These are phyloP conservation scores for Solea solea DNA, from an alignment of 2,113 vertebrate species.

Conservation along the genomic window DNA sequence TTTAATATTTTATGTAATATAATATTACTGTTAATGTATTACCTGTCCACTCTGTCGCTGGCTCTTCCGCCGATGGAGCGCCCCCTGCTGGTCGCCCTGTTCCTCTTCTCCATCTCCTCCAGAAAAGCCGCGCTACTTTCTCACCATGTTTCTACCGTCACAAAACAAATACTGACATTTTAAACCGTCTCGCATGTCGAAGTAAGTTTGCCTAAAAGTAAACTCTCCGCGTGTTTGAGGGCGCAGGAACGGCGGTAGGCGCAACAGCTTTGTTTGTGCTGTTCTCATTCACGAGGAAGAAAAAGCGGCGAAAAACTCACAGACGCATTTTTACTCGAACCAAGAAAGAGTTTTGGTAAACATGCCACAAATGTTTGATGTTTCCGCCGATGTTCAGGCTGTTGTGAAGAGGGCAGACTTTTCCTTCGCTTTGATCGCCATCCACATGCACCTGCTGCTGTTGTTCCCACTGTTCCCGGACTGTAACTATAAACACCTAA, in stretches of 20 bases:
- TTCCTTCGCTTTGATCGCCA: slow-evolving; percentile 34
- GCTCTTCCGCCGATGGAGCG: slow-evolving; percentile 44
- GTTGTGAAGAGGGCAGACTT: slow-evolving; percentile 10
- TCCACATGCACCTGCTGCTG: slow-evolving; percentile 69
- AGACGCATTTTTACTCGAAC: too few species aligned
- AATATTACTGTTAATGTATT: slow-evolving; percentile 6
- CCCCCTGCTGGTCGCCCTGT: slow-evolving; percentile 31
- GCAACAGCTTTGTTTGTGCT: too few species aligned
- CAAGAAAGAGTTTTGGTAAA: background rate
- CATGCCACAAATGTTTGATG: background rate
- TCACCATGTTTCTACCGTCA: slow-evolving; percentile 4
- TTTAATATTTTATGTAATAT: background rate
- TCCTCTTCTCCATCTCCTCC: slow-evolving; percentile 59
- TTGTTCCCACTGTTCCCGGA: background rate
- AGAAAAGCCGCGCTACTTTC: background rate
- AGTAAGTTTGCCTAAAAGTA: too few species aligned
- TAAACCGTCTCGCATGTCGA: background rate
- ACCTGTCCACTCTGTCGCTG: slow-evolving; percentile 73
- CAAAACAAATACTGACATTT: background rate
- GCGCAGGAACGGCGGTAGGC: too few species aligned
- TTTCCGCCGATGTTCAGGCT: background rate
- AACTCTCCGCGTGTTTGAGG: too few species aligned
- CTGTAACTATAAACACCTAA: background rate
- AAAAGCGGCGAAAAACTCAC: too few species aligned
- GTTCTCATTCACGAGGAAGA: too few species aligned